Conservation (phyloP, 2,888 invertebrate species). For the Drosophila bunnanda region DNA sequence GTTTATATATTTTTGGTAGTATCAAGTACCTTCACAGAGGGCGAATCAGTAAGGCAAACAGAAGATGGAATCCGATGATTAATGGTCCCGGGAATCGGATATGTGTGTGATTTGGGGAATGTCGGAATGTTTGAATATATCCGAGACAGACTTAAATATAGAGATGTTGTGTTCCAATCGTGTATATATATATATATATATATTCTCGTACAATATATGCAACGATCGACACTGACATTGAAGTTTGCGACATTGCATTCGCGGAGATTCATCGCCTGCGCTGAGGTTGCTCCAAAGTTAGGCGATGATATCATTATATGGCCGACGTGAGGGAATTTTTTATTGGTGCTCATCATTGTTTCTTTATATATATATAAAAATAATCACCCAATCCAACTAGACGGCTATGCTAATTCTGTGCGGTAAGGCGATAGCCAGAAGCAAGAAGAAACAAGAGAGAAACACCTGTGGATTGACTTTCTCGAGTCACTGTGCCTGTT, state of each 20-base stretch:
- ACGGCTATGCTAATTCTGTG: constrained; percentile 41
- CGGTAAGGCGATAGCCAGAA: constrained; percentile 19
- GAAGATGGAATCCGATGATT: constrained; percentile 17
- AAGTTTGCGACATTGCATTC: constrained; percentile 43
- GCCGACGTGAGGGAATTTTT: constrained; percentile 70
- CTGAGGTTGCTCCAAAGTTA: constrained; percentile 55
- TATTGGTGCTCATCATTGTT: constrained; percentile 71
- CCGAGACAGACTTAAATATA: constrained; percentile 12
- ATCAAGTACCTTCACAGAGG: constrained; percentile 36
- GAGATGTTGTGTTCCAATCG: constrained; percentile 10
- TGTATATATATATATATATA: neutral
- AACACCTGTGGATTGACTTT: constrained; percentile 28
- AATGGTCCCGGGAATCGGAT: constrained; percentile 26
- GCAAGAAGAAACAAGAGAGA: neutral
- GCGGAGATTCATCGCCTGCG: constrained; percentile 14
- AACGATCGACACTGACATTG: constrained; percentile 44
- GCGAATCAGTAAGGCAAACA: constrained; percentile 65
- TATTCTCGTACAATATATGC: constrained; percentile 12
- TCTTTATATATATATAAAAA: constrained; percentile 16
- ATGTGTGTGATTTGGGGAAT: constrained; percentile 3
- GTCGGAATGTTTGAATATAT: constrained; percentile 16
- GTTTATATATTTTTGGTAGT: constrained; percentile 5
- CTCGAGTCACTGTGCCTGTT: constrained; percentile 28
- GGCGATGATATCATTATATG: constrained; percentile 67
- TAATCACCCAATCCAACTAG: constrained; percentile 36